Evolutionary conservation across 2,113 vertebrate species (phyloP), one percentile per base, ranked within the genome.

Genomic region (Nothocercus nigrocapillus): DNA sequence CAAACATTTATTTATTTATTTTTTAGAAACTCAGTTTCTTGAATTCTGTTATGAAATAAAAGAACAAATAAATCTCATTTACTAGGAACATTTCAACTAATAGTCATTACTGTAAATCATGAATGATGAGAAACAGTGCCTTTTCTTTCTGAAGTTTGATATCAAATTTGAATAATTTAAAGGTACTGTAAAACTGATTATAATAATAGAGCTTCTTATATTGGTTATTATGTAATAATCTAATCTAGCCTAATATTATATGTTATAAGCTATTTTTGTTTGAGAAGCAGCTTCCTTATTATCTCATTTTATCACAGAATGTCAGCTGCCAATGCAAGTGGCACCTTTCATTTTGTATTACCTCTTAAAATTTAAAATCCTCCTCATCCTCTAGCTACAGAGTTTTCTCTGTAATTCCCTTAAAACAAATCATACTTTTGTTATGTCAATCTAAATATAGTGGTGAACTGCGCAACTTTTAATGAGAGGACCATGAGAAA

Each of bases 11-110:
- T 68, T 73, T 56, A 62, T 72, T 54, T 74, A 27, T 82, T 32
- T 84, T 90, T 84, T 66, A 86, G 73, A 64, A 88, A 82, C 8
- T 78, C 36, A 32, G 10, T 80, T 95, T 89, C 70, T 83, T 91
- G 49, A 36, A 85, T 85, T 91, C 64, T 93, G 28, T 64, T 88
- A 67, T 5, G 22, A 85, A 90, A 36, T 67, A 94, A 85, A 13
- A n/a, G 58, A 79, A 93, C 54, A 53, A 85, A 74, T 83, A 25
- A 59, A 18, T 74, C 42, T 82, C 84, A 90, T 76, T 88, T 58
- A 74, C 15, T 9, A 66, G 25, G 44, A 87, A 7, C 40, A 77
- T 18, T 61, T 88, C 53, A 67, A 17, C 4, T 78, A 54, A 54
- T 32, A 79, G n/a, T 56, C 44, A 84, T 77, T 74, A 73, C 36